These are phyloP conservation scores for Gracilinanus agilis DNA, from an alignment of 2,113 vertebrate species.

Conservation along the genomic window DNA sequence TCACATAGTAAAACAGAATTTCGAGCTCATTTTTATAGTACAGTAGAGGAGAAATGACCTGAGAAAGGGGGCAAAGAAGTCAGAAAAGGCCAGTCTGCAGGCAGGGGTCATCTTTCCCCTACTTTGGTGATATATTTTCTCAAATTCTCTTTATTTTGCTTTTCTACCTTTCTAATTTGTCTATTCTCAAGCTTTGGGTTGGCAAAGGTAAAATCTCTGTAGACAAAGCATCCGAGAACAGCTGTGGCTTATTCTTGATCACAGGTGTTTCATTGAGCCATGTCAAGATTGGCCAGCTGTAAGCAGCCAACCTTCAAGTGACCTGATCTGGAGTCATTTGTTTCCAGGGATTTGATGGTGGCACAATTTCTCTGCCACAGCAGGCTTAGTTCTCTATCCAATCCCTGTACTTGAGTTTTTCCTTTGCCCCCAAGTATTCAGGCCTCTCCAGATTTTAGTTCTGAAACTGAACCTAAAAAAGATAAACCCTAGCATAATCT, in stretches of 20 bases:
- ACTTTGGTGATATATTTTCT: not conserved
- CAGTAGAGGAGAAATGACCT: not conserved
- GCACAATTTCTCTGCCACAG: not conserved
- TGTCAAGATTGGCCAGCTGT: not conserved
- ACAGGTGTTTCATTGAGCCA: not conserved
- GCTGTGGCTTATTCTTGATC: not conserved
- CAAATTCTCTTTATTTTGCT: too few species aligned
- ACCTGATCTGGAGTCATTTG: not conserved
- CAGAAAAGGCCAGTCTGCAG: not conserved
- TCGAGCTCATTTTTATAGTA: not conserved
- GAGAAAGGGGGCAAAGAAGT: not conserved
- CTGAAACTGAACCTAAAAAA: not conserved
- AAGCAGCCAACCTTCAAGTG: not conserved
- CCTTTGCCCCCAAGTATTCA: not conserved
- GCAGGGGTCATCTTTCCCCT: not conserved
- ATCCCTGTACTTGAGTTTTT: not conserved
- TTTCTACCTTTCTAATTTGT: too few species aligned
- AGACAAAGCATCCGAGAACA: not conserved
- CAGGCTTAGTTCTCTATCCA: not conserved
- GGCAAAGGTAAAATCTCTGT: not conserved
- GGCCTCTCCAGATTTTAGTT: not conserved
- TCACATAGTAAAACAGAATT: not conserved
- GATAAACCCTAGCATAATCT: not conserved
- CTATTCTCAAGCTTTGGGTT: not conserved
- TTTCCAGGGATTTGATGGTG: not conserved